Percentiles rank a stretch among this genome's conserved stretches.
These are phyloP conservation scores for Helarctos malayanus DNA, from an alignment of 2,797 vertebrate genomes.

Conservation along the genomic window DNA sequence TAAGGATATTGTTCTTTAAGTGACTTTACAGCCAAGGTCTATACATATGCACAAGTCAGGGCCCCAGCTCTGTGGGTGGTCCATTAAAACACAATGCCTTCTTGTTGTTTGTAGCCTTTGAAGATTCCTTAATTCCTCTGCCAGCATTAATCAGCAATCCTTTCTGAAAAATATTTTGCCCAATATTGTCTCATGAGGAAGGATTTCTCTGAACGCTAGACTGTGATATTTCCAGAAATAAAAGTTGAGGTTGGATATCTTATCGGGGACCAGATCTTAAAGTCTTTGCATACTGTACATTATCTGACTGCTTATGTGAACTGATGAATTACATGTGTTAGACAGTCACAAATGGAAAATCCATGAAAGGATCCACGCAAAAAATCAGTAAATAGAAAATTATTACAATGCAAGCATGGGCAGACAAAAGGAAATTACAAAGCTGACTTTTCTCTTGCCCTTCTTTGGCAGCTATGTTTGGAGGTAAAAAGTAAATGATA, in stretches of 20 bases:
- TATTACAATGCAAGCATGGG: background rate
- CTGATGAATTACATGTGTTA: background rate
- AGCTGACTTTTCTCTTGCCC: background rate
- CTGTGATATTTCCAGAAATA: background rate
- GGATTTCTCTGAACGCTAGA: background rate
- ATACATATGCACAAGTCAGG: background rate
- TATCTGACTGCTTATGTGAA: background rate
- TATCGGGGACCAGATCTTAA: background rate
- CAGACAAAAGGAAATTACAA: background rate
- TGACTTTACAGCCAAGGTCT: background rate
- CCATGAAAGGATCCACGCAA: background rate
- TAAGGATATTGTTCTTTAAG: background rate
- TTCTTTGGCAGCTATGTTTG: background rate
- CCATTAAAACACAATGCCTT: background rate
- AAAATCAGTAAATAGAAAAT: background rate
- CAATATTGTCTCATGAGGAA: background rate
- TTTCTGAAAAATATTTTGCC: conserved; percentile 4
- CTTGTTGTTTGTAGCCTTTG: background rate
- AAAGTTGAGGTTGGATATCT: background rate
- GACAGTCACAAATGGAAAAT: background rate
- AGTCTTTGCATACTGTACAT: background rate
- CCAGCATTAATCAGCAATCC: background rate
- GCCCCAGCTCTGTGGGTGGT: background rate
- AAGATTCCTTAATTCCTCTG: background rate
- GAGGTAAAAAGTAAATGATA: conserved; percentile 42